phyloP scores from a whole-genome alignment of 2,113 vertebrate species.

The Charina bottae region DNA sequence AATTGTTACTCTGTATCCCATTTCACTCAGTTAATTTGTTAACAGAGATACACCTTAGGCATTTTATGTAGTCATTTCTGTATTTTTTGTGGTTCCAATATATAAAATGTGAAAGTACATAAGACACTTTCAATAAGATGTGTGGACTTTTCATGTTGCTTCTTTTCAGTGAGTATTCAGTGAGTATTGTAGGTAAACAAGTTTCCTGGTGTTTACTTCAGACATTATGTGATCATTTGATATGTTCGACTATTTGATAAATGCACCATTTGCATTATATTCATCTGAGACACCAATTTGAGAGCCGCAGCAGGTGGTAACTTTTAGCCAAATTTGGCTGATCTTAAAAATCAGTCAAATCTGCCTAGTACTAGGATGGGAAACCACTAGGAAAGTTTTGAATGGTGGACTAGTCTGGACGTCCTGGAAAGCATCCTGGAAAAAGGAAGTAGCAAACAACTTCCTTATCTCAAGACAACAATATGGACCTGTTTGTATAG shows the following conservation, averaged over 20 bases:
- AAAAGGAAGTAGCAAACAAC: not conserved
- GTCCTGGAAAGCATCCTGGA: not conserved
- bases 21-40: not conserved
- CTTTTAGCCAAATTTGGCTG: not conserved
- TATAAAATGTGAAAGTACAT: not conserved
- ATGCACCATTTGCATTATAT: not conserved
- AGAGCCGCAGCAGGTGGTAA: not conserved
- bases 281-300: not conserved
- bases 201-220: not conserved
- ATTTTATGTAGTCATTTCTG: not conserved
- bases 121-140: not conserved
- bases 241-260: not conserved
- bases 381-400: not conserved
- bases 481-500: not conserved
- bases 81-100: not conserved
- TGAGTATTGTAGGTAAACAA: not conserved
- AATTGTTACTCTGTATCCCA: not conserved
- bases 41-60: not conserved
- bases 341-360: not conserved
- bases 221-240: not conserved
- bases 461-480: not conserved
- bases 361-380: not conserved
- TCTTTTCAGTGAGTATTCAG: not conserved
- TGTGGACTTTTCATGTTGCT: not conserved
- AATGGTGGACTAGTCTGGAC: not conserved